Evolutionary conservation across 2,113 vertebrate genomes (phyloP).

Genomic region (Gnathonemus echidnorhynchus): DNA sequence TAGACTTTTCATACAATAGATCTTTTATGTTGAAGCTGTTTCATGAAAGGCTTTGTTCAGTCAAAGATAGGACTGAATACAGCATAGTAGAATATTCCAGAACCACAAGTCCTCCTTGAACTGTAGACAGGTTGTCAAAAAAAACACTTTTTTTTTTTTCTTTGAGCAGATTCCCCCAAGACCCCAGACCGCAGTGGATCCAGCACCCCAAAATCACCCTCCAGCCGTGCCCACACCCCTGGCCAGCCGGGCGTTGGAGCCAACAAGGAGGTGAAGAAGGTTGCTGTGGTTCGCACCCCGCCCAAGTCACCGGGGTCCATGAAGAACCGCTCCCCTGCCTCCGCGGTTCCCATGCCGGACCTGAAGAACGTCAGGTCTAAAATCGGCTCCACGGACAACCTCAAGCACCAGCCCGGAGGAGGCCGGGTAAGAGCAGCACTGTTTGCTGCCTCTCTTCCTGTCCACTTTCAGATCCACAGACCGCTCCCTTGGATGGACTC

Average conservation of each 20-base stretch:
- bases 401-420: conserved; percentile 91
- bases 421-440: conserved; percentile 70
- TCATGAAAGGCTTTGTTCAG: not conserved
- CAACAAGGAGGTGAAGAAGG: conserved; percentile 83
- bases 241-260: conserved; percentile 70
- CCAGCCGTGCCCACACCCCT: conserved; percentile 72
- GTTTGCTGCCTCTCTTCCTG: not conserved
- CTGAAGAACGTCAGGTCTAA: conserved; percentile 88
- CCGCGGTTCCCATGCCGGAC: conserved; percentile 79
- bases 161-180: conserved; percentile 64
- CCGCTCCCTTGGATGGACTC: not conserved
- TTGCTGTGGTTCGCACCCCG: conserved; percentile 87
- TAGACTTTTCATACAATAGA: not conserved
- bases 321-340: conserved; percentile 71
- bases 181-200: conserved; percentile 82
- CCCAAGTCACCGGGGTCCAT: conserved; percentile 87
- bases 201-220: conserved; percentile 81
- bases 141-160: not conserved
- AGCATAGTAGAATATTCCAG: not conserved
- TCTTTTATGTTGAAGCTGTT: not conserved
- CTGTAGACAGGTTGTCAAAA: not conserved
- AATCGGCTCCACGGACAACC: conserved; percentile 90
- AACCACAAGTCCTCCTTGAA: not conserved
- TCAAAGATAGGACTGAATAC: not conserved
- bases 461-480: not conserved